phyloP scores from a whole-genome alignment of 1,140 invertebrate species.

The Helicoverpa armigera region DNA sequence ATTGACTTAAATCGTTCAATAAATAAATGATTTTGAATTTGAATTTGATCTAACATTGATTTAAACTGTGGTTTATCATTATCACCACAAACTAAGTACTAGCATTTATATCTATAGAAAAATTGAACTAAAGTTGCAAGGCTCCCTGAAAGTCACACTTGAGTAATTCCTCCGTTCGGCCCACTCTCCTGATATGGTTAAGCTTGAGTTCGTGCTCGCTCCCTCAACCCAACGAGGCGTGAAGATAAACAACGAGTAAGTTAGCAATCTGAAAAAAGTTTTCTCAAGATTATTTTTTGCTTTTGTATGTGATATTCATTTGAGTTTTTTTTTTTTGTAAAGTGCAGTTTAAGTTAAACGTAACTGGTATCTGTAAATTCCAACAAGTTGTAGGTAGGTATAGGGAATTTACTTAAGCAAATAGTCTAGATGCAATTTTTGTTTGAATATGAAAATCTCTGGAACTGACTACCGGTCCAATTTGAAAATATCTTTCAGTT shows the following conservation, averaged over 20 bases:
- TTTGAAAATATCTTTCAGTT: too few species aligned
- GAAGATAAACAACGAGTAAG: background rate
- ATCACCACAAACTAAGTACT: too few species aligned
- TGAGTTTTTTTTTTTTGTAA: background rate
- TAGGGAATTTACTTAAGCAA: too few species aligned
- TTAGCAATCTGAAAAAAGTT: constrained; percentile 2
- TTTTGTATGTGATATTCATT: background rate
- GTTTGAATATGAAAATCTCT: too few species aligned
- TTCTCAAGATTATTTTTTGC: background rate
- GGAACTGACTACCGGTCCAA: too few species aligned
- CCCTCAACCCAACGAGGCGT: background rate
- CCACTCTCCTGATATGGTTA: background rate
- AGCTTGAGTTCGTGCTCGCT: constrained; percentile 11
- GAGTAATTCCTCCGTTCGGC: background rate
- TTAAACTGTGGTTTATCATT: too few species aligned
- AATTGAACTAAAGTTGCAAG: background rate
- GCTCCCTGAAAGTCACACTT: background rate
- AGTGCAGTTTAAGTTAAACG: background rate
- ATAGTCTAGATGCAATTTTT: too few species aligned
- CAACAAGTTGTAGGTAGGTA: too few species aligned
- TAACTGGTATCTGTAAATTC: too few species aligned
- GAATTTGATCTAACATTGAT: too few species aligned
- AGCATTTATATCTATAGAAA: too few species aligned
- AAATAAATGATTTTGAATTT: background rate
- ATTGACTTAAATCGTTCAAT: too few species aligned